Evolutionary conservation across 2,113 vertebrate species (phyloP).

Genomic region (Aspiorhynchus laticeps): DNA sequence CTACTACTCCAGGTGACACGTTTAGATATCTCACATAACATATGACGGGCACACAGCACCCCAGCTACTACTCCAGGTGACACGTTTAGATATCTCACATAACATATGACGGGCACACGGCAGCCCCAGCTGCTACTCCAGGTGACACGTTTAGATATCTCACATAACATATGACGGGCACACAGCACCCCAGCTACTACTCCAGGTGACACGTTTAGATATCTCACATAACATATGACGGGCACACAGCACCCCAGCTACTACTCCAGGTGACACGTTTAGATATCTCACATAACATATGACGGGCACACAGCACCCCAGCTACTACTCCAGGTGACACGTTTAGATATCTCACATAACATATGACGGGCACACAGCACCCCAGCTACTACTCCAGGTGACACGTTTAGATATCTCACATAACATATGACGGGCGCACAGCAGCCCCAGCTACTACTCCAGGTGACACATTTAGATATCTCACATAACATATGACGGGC

Average conservation of each 20-base stretch:
- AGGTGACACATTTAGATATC: constrained; percentile 61
- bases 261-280: constrained; percentile 64
- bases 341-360: background rate
- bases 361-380: constrained; percentile 60
- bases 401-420: background rate
- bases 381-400: constrained; percentile 68
- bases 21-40: background rate
- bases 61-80: constrained; percentile 67
- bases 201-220: constrained; percentile 63
- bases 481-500: background rate
- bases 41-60: constrained; percentile 62
- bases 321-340: constrained; percentile 66
- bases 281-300: background rate
- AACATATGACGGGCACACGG: constrained; percentile 57
- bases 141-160: constrained; percentile 59
- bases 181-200: constrained; percentile 67
- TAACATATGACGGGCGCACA: constrained; percentile 53
- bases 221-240: background rate
- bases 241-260: constrained; percentile 65
- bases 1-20: constrained; percentile 64
- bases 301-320: constrained; percentile 63
- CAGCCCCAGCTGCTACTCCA: constrained; percentile 62
- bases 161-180: background rate
- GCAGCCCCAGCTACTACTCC: constrained; percentile 62
- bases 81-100: background rate